Conservation (phyloP, 1,140 invertebrate genomes). For the Drosophila prosaltans region DNA sequence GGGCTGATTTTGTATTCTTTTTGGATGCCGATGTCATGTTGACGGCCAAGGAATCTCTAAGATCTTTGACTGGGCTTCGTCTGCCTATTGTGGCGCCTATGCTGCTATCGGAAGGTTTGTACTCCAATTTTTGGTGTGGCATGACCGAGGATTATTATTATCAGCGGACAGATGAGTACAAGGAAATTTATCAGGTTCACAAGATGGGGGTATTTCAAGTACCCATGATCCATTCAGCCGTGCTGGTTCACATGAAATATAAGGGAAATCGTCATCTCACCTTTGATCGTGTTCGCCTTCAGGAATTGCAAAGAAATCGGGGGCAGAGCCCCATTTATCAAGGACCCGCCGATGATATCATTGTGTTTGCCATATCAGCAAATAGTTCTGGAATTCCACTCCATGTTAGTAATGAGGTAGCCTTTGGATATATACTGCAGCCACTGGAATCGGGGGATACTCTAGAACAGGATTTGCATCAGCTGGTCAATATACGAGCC, state of each 20-base stretch:
- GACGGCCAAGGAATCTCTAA: slow-evolving; percentile 88
- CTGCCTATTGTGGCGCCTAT: slow-evolving; percentile 91
- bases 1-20: slow-evolving; percentile 95
- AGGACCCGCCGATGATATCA: slow-evolving; percentile 96
- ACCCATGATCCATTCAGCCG: slow-evolving; percentile 95
- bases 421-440: slow-evolving; percentile 92
- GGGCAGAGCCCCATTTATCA: slow-evolving; percentile 83
- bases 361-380: slow-evolving; percentile 95
- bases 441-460: slow-evolving; percentile 90
- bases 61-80: slow-evolving; percentile 87
- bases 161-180: slow-evolving; percentile 92
- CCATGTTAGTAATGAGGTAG: slow-evolving; percentile 91
- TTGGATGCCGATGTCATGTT: slow-evolving; percentile 95
- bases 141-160: slow-evolving; percentile 96
- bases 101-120: slow-evolving; percentile 92
- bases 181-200: slow-evolving; percentile 90
- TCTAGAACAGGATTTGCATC: slow-evolving; percentile 87
- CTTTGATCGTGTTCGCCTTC: slow-evolving; percentile 88
- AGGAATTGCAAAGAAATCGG: slow-evolving; percentile 68
- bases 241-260: slow-evolving; percentile 91
- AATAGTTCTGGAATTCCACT: slow-evolving; percentile 88
- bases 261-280: slow-evolving; percentile 88
- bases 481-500: slow-evolving; percentile 91
- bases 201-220: slow-evolving; percentile 91
- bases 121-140: slow-evolving; percentile 98